phyloP scores from a whole-genome alignment of 2,888 invertebrate genomes.

The Meiosimyza decipiens region DNA sequence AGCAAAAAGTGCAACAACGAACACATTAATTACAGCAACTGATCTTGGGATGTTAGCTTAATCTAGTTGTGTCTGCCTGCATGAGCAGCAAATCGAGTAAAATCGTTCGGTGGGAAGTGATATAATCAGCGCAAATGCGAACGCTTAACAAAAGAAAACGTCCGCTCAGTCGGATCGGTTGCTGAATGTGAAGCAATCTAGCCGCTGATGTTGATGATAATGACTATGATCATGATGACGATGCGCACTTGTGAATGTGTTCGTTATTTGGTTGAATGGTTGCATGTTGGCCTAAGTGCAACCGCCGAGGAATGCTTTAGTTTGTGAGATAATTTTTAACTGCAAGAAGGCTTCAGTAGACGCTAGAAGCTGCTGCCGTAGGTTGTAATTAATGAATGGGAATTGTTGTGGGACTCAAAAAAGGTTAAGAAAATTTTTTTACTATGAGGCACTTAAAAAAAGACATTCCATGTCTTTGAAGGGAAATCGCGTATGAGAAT shows the following conservation, averaged over 20 bases:
- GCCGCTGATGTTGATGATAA: neutral
- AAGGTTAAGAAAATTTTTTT: too few relatives aligned
- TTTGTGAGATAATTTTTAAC: slow-evolving; percentile 32
- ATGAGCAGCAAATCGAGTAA: neutral
- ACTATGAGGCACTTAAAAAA: too few relatives aligned
- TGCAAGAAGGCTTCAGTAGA: slow-evolving; percentile 11
- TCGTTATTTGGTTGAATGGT: neutral
- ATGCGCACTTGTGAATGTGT: too few relatives aligned
- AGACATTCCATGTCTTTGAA: too few relatives aligned
- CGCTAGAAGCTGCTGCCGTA: too few relatives aligned
- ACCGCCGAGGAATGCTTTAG: slow-evolving; percentile 30
- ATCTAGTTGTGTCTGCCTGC: neutral
- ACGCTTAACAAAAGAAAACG: neutral
- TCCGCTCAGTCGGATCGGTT: neutral
- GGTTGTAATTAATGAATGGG: too few relatives aligned
- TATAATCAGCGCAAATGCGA: slow-evolving; percentile 15
- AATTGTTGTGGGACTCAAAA: too few relatives aligned
- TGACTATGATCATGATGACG: neutral
- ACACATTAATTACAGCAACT: slow-evolving; percentile 6
- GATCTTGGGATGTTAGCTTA: neutral
- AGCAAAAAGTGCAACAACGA: slow-evolving; percentile 1
- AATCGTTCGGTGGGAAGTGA: slow-evolving; percentile 12
- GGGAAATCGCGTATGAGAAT: too few relatives aligned
- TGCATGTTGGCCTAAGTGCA: slow-evolving; percentile 18
- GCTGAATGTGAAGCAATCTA: neutral